Evolutionary conservation across 2,113 vertebrate genomes (phyloP).

Genomic region (Osmerus eperlanus): DNA sequence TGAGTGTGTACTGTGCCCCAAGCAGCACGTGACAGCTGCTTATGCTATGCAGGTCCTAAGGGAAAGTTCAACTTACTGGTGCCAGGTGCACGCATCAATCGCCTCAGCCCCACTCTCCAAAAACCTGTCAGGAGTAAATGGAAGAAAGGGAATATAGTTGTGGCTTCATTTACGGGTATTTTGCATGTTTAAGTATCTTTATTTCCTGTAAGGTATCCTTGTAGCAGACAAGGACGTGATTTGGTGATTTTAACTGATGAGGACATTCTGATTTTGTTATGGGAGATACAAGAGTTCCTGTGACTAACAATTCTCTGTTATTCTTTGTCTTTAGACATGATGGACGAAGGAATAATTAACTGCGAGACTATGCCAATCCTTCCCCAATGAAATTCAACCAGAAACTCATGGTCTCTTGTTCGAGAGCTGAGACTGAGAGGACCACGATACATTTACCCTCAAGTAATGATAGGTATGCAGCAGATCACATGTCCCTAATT

Average conservation of each 20-base stretch:
- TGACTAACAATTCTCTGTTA: too few relatives aligned
- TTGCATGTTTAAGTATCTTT: too few relatives aligned
- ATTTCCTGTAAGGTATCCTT: neutral
- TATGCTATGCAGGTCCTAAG: neutral
- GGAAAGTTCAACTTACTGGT: slow-evolving; percentile 81
- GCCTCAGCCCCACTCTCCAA: slow-evolving; percentile 77
- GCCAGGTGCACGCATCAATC: slow-evolving; percentile 87
- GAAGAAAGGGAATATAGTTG: neutral
- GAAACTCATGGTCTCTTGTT: neutral
- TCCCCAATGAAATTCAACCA: neutral
- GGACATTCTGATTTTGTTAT: too few relatives aligned
- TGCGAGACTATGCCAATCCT: neutral
- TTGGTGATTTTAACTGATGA: too few relatives aligned
- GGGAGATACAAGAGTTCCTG: too few relatives aligned
- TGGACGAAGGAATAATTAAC: too few relatives aligned
- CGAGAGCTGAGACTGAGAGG: too few relatives aligned
- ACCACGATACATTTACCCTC: neutral
- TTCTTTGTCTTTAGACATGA: too few relatives aligned
- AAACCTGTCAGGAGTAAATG: slow-evolving; percentile 74
- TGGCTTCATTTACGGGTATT: too few relatives aligned
- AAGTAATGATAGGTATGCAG: slow-evolving; percentile 8
- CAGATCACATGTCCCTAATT: slow-evolving; percentile 12
- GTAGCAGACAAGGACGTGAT: too few relatives aligned
- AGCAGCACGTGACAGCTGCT: neutral
- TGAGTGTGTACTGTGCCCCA: too few relatives aligned